Evolutionary conservation across 2,797 vertebrate species (phyloP), one percentile per base, ranked within the genome.

Genomic region (Syngnathus rostellatus): DNA sequence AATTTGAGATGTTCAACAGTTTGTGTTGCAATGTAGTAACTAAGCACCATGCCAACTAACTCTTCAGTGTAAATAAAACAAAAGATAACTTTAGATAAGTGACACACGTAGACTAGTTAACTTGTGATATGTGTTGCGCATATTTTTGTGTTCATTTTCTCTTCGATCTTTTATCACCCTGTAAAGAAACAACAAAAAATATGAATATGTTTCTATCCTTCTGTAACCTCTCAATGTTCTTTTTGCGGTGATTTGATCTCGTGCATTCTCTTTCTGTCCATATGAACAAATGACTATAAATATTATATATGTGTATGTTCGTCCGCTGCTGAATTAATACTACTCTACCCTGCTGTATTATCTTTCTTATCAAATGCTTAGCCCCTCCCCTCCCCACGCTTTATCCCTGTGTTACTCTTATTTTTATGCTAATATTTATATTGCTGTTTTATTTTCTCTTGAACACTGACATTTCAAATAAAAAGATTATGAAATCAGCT

Each of bases 391-490:
- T 16, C 19, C 48, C 82, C 89, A 40, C 54, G 72, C 84, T 83
- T 73, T 85, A 82, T 73, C 81, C 84, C 85, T 60, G 91, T 95
- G 94, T 93, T 94, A 94, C 91, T 92, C 91, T 94, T 95, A 94
- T 97, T 99, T 98, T 95, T 95, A 97, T 95, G 95, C 96, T 96
- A 96, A 98, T 98, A 99, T 99, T 99, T 99, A 98, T 99, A 98
- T 98, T 94, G 94, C 94, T 94, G 93, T 94, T 94, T 94, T 94
- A 89, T 90, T 93, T 86, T 92, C 94, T 92, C 90, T 92, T 91
- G 85, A 89, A 92, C 90, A 92, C 93, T 94, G 94, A 93, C 89
- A 96, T 92, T 93, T 92, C 88, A 93, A 93, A 96, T 95, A 95
- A 98, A 98, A 97, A 93, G 54, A 93, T 94, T 94, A 90, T 94